phyloP scores from a whole-genome alignment of 2,888 invertebrate species.

The Eumerus sabulonum region DNA sequence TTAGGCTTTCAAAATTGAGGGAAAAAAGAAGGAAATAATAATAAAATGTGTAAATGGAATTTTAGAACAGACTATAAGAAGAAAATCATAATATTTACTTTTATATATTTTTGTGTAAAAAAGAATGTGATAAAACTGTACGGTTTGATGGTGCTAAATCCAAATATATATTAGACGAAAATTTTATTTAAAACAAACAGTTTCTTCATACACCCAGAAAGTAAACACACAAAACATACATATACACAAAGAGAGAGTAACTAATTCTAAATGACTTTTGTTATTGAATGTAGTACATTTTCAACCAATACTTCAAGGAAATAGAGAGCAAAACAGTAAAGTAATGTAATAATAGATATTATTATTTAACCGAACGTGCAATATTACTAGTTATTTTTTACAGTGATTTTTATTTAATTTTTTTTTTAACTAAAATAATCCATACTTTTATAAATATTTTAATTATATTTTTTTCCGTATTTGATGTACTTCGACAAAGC shows the following conservation, averaged over 20 bases:
- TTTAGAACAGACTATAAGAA: conserved; percentile 39
- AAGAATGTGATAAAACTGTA: conserved; percentile 72
- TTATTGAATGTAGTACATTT: conserved; percentile 47
- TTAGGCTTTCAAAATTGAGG: conserved; percentile 57
- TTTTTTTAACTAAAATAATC: conserved; percentile 51
- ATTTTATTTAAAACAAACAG: conserved; percentile 63
- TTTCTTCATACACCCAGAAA: conserved; percentile 63
- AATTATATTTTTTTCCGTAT: conserved; percentile 23
- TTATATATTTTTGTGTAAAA: conserved; percentile 73
- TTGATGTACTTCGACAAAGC: conserved; percentile 43
- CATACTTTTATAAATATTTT: conserved; percentile 30
- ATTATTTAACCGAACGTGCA: conserved; percentile 78
- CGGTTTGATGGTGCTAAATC: conserved; percentile 79
- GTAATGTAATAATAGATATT: conserved; percentile 60
- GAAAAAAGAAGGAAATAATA: conserved; percentile 31
- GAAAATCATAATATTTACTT: conserved; percentile 72
- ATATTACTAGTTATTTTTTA: conserved; percentile 79
- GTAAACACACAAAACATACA: conserved; percentile 55
- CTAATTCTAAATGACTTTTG: conserved; percentile 51
- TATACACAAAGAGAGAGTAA: conserved; percentile 40
- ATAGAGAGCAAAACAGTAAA: conserved; percentile 59
- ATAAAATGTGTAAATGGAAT: conserved; percentile 31
- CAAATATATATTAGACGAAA: conserved; percentile 75
- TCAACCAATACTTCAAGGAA: conserved; percentile 48
- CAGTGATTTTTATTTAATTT: conserved; percentile 64